These are phyloP conservation scores for Trichosurus vulpecula DNA, from an alignment of 2,797 vertebrate species.

Conservation along the genomic window DNA sequence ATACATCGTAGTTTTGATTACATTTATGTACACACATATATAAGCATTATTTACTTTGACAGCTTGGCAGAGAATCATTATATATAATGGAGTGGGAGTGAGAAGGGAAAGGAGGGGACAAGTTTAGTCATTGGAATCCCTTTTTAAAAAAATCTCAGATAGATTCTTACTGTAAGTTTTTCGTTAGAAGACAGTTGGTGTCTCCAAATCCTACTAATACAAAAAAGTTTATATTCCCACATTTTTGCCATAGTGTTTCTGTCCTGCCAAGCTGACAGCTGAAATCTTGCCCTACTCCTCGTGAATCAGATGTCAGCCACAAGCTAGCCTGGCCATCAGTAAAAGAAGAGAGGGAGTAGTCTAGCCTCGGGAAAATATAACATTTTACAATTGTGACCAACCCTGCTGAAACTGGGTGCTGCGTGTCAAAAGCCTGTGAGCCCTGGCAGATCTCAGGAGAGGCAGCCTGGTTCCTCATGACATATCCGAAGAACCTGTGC, in stretches of 20 bases:
- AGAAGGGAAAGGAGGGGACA: not conserved
- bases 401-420: not conserved
- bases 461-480: not conserved
- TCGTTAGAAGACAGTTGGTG: not conserved
- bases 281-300: conserved; percentile 1
- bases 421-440: conserved; percentile 16
- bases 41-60: not conserved
- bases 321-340: conserved; percentile 20
- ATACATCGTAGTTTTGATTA: conserved; percentile 17
- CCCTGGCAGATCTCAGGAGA: not conserved
- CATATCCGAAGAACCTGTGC: not conserved
- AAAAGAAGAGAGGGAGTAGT: not conserved
- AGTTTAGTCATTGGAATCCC: not conserved
- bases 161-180: conserved; percentile 29
- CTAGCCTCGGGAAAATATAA: not conserved
- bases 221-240: conserved; percentile 1
- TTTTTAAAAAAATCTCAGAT: not conserved
- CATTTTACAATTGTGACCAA: not conserved
- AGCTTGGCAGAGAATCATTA: too few species aligned
- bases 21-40: not conserved
- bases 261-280: conserved; percentile 48
- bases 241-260: not conserved
- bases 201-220: conserved; percentile 40
- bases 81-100: not conserved
- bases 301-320: conserved; percentile 15